Percentiles rank a stretch among this genome's conserved stretches.
Conservation (phyloP, 2,113 vertebrate genomes). For the Clarias gariepinus region DNA sequence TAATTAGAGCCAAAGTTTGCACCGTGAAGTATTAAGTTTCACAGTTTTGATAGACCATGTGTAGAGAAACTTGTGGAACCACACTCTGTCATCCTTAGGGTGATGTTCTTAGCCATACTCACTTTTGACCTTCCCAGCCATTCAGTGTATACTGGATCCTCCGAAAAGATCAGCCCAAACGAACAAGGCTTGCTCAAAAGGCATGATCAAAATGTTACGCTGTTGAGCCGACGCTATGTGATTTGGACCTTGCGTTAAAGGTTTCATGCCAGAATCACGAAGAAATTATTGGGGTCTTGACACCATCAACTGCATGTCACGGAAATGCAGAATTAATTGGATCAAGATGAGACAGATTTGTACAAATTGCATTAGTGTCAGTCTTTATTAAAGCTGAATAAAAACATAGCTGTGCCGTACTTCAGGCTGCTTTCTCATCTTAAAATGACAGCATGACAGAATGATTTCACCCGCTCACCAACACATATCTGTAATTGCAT, state of each 20-base stretch:
- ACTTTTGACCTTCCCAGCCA: conserved; percentile 12
- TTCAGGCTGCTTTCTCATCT: background rate
- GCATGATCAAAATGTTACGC: background rate
- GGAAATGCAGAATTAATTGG: conserved; percentile 31
- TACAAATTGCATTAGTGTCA: conserved; percentile 45
- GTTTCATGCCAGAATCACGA: conserved; percentile 24
- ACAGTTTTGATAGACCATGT: background rate
- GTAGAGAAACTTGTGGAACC: background rate
- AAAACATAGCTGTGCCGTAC: background rate
- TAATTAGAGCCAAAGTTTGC: conserved; percentile 30
- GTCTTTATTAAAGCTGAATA: conserved; percentile 28
- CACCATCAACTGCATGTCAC: conserved; percentile 2
- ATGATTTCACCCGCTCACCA: background rate
- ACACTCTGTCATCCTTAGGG: background rate
- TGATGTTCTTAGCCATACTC: background rate
- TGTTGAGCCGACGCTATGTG: background rate
- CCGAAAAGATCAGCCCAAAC: conserved; percentile 5
- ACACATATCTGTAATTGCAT: background rate
- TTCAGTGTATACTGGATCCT: background rate
- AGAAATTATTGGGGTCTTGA: conserved; percentile 14
- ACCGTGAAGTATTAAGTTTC: background rate
- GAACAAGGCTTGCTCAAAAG: background rate
- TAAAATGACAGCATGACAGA: background rate
- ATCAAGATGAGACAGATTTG: conserved; percentile 4
- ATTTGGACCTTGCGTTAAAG: background rate